Evolutionary conservation across 2,888 invertebrate genomes (phyloP), one percentile per base, ranked within the genome.

Genomic region (Stomorhina lunata): DNA sequence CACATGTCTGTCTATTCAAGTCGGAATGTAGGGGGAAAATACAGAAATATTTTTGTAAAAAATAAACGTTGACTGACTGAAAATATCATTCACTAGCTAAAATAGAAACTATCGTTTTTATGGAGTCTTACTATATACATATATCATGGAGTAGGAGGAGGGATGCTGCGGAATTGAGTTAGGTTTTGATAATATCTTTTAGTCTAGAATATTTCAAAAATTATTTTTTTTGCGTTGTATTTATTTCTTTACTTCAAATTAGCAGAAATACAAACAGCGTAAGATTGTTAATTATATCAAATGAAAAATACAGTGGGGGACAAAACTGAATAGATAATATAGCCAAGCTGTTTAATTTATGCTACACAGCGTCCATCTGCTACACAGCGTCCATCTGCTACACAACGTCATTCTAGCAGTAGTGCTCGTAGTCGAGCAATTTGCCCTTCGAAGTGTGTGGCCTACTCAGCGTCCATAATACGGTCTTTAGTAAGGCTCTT

Each of bases 181-280:
- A 34, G 61, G 37, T 17, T n/a, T 53, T 37, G n/a, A 17, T 63
- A 68, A 75, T 65, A 68, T 48, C 27, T 66, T 43, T 69, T 75
- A 48, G 68, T 32, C 22, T 48, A 81, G 81, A 81, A 81, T 68
- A 73, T 63, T 72, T 55, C 10, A 72, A 53, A 55, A 12, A 61
- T 22, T n/a, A n/a, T n/a, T 20, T 43, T 32, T 80, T 78, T 73
- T 78, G 78, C 69, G 73, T 73, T 78, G n/a, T n/a, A n/a, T n/a
- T 81, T 73, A 81, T 69, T 78, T 78, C 48, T 73, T 43, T 77
- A 63, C 59, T 55, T 48, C n/a, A 55, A 32, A 65, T n/a, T 40
- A 61, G 12, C 34, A 61, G 12, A 22, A 48, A 65, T 10, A 57
- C 43, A 10, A 69, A 53, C 53, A 55, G 20, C 43, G 0, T 59